Evolutionary conservation across 2,888 invertebrate species (phyloP).

Genomic region (Mesopsocus fuscifrons): DNA sequence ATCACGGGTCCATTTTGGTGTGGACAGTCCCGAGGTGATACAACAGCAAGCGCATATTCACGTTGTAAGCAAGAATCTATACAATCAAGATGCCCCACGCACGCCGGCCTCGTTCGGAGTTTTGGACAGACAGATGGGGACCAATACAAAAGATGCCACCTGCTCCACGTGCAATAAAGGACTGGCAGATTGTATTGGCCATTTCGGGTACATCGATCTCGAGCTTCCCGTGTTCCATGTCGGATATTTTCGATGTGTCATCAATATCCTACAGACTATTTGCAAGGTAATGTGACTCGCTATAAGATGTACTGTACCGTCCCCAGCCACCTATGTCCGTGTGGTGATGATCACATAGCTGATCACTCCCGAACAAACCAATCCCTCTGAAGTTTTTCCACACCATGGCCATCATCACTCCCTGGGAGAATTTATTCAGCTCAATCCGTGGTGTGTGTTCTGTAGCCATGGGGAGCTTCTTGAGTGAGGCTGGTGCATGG

Average conservation of each 20-base stretch:
- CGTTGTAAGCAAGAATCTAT: conserved; percentile 81
- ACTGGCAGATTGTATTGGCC: conserved; percentile 86
- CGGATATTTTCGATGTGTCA: conserved; percentile 83
- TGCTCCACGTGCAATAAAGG: conserved; percentile 89
- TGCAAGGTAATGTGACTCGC: conserved; percentile 73
- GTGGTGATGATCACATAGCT: too few species aligned
- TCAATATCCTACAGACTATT: conserved; percentile 82
- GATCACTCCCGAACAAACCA: too few species aligned
- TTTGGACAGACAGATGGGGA: conserved; percentile 80
- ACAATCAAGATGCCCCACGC: conserved; percentile 35
- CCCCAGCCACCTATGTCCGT: too few species aligned
- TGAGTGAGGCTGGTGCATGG: too few species aligned
- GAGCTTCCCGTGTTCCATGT: conserved; percentile 94
- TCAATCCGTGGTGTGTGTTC: too few species aligned
- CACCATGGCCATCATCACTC: too few species aligned
- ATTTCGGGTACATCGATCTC: conserved; percentile 91
- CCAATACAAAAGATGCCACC: conserved; percentile 63
- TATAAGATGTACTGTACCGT: too few species aligned
- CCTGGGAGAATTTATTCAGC: too few species aligned
- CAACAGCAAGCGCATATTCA: conserved; percentile 84
- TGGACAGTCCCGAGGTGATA: conserved; percentile 75
- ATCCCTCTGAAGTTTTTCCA: too few species aligned
- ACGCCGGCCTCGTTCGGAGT: conserved; percentile 80
- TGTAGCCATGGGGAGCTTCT: too few species aligned
- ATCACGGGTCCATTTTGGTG: conserved; percentile 80